These are phyloP conservation scores for Noctua comes DNA, from an alignment of 2,888 invertebrate species.

Conservation along the genomic window DNA sequence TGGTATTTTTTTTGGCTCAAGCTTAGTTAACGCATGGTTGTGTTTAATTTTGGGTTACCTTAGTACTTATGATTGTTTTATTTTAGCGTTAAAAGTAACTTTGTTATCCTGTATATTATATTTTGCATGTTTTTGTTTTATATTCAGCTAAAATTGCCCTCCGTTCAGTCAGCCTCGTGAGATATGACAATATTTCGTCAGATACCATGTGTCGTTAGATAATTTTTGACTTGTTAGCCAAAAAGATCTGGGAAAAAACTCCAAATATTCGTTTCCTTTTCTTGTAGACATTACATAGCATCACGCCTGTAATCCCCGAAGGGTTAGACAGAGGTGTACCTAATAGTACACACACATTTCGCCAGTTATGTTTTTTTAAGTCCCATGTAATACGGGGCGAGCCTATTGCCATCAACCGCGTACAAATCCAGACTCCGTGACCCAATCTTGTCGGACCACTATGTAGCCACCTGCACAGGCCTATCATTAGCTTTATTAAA, in stretches of 20 bases:
- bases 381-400: no score
- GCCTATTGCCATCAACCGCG: no score
- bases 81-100: neutral
- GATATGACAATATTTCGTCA: no score
- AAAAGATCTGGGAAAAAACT: no score
- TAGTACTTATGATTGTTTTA: neutral
- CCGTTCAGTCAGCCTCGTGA: neutral
- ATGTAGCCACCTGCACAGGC: no score
- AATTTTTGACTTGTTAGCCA: no score
- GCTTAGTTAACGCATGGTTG: neutral
- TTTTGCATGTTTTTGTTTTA: no score
- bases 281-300: neutral
- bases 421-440: no score
- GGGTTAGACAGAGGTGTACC: neutral
- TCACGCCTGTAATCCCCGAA: neutral
- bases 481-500: neutral
- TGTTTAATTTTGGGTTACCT: conserved; percentile 7
- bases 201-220: no score
- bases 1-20: conserved; percentile 26
- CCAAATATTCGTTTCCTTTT: neutral
- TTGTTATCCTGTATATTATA: no score
- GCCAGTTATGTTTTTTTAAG: no score
- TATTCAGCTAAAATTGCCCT: neutral
- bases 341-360: neutral
- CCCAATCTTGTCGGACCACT: no score